phyloP scores from a whole-genome alignment of 2,113 vertebrate genomes.

The Gambusia affinis region DNA sequence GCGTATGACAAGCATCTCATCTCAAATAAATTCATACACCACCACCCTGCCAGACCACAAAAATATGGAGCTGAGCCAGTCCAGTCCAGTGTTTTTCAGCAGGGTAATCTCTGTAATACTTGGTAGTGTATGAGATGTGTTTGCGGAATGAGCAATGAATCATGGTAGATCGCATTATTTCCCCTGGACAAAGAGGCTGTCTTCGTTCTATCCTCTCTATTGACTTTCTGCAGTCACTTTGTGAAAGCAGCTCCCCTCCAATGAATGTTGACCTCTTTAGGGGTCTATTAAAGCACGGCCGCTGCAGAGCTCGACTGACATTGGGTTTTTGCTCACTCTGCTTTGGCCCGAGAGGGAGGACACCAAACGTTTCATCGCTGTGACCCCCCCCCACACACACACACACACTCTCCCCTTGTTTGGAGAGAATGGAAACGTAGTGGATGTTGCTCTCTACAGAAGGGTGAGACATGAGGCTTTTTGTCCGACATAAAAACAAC shows the following conservation, averaged over 20 bases:
- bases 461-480: no score
- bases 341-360: slow-evolving; percentile 10
- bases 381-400: neutral
- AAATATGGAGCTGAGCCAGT: slow-evolving; percentile 38
- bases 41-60: slow-evolving; percentile 5
- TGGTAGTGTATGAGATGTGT: slow-evolving; percentile 2
- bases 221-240: slow-evolving; percentile 21
- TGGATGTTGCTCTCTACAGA: no score
- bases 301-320: slow-evolving; percentile 38
- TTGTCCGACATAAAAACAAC: no score
- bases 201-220: slow-evolving; percentile 13
- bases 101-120: neutral
- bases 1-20: slow-evolving; percentile 25
- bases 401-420: no score
- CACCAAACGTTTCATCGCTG: neutral
- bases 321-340: slow-evolving; percentile 40
- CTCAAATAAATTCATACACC: slow-evolving; percentile 13
- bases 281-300: slow-evolving; percentile 26
- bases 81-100: slow-evolving; percentile 15
- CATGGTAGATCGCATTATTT: neutral
- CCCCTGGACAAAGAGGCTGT: neutral
- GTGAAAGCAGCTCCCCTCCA: slow-evolving; percentile 40
- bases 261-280: slow-evolving; percentile 42
- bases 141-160: neutral
- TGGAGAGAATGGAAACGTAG: no score